Percentiles rank a stretch among this genome's conserved stretches.
These are phyloP conservation scores for Stigmatopora argus DNA, from an alignment of 2,113 vertebrate genomes.

Conservation along the genomic window DNA sequence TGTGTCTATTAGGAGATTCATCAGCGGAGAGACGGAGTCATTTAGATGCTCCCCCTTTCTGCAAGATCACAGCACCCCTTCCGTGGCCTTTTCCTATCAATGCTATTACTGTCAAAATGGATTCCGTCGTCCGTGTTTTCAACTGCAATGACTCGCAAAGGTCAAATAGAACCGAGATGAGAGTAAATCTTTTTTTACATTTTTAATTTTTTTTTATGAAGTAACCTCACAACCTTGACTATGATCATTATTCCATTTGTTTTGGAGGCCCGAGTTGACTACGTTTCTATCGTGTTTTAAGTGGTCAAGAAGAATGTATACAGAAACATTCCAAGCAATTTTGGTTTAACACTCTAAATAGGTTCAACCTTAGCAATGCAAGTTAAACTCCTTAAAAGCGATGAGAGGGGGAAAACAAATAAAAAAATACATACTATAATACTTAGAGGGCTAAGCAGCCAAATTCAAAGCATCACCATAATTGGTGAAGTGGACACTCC, in stretches of 20 bases:
- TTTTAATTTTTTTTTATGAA: not conserved
- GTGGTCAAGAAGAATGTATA: not conserved
- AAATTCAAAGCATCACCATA: too few relatives aligned
- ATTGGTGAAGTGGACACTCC: too few relatives aligned
- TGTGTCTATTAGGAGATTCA: slow-evolving; percentile 60
- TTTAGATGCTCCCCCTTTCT: slow-evolving; percentile 44
- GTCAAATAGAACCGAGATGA: slow-evolving; percentile 8
- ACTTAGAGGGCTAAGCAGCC: too few relatives aligned
- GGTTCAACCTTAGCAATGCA: too few relatives aligned
- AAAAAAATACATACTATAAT: too few relatives aligned
- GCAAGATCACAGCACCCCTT: slow-evolving; percentile 42
- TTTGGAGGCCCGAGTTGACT: not conserved
- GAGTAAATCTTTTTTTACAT: not conserved
- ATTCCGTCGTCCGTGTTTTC: slow-evolving; percentile 17
- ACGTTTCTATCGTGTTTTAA: not conserved
- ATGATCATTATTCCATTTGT: not conserved
- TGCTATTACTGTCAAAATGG: slow-evolving; percentile 38
- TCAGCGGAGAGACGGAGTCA: slow-evolving; percentile 37
- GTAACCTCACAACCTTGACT: not conserved
- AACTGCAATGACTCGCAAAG: slow-evolving; percentile 13
- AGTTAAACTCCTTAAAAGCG: too few relatives aligned
- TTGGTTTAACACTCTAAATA: too few relatives aligned
- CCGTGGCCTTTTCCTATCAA: slow-evolving; percentile 24
- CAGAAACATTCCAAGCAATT: too few relatives aligned
- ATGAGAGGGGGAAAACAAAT: too few relatives aligned